A percentile compares a stretch with the other conserved stretches of the same genome.
These are phyloP conservation scores for Cydia fagiglandana DNA, from an alignment of 1,140 invertebrate genomes.

Conservation along the genomic window DNA sequence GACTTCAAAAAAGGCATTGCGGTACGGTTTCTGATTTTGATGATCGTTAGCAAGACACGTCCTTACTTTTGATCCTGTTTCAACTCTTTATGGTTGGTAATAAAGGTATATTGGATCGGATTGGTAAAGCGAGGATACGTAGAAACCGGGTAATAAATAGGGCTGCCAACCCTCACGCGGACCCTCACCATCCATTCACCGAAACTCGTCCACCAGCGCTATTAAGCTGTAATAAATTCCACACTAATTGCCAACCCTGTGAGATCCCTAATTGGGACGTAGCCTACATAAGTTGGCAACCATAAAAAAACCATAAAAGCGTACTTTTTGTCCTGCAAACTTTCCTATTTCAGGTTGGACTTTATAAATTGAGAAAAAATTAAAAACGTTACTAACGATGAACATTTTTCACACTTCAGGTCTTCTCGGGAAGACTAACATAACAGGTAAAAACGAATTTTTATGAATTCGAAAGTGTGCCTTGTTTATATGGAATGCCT, in stretches of 20 bases:
- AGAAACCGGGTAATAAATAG: slow-evolving; percentile 17
- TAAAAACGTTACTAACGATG: slow-evolving; percentile 73
- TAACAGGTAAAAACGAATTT: slow-evolving; percentile 74
- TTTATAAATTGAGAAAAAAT: slow-evolving; percentile 62
- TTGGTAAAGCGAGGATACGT: slow-evolving; percentile 5
- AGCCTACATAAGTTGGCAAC: slow-evolving; percentile 53
- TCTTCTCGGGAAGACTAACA: slow-evolving; percentile 81
- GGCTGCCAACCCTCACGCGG: slow-evolving; percentile 52
- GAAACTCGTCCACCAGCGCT: slow-evolving; percentile 57
- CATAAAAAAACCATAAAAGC: slow-evolving; percentile 56
- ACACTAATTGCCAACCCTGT: slow-evolving; percentile 64
- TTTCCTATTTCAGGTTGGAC: slow-evolving; percentile 77
- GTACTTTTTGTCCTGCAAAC: slow-evolving; percentile 68
- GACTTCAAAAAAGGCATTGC: neutral
- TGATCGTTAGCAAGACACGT: neutral
- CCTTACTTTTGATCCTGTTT: neutral
- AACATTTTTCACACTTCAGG: slow-evolving; percentile 79
- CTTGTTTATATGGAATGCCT: slow-evolving; percentile 63
- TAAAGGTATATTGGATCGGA: slow-evolving; percentile 19
- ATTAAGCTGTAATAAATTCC: slow-evolving; percentile 66
- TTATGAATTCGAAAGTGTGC: slow-evolving; percentile 56
- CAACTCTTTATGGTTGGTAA: neutral
- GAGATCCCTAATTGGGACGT: slow-evolving; percentile 66
- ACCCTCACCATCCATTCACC: slow-evolving; percentile 43
- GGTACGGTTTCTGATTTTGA: neutral